Percentiles rank a stretch among this genome's conserved stretches.
These are phyloP conservation scores for Agrypnia vestita DNA, from an alignment of 1,140 invertebrate genomes.

Conservation along the genomic window DNA sequence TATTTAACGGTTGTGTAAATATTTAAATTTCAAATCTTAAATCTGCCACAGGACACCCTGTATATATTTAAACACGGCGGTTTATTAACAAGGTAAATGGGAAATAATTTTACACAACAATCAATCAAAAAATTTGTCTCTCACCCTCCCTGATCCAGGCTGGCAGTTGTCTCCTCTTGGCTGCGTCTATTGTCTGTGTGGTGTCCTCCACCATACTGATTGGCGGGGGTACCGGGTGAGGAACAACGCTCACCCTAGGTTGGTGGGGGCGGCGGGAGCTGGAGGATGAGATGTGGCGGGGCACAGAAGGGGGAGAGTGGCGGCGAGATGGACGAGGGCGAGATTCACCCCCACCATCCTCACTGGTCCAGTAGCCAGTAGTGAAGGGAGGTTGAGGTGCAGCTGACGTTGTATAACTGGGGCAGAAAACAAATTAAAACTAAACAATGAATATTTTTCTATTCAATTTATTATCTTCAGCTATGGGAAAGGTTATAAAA, in stretches of 20 bases:
- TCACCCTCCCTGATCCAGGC: constrained; percentile 94
- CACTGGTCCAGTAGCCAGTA: constrained; percentile 56
- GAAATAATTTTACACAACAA: constrained; percentile 24
- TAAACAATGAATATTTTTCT: too few species aligned
- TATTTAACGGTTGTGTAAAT: too few species aligned
- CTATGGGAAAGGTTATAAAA: too few species aligned
- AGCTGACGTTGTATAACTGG: not conserved
- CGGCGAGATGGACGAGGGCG: not conserved
- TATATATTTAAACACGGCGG: not conserved
- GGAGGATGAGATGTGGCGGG: constrained; percentile 6
- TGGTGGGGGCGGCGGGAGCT: constrained; percentile 35
- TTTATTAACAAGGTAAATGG: not conserved
- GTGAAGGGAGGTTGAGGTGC: not conserved
- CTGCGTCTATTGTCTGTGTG: constrained; percentile 81
- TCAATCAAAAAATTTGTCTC: constrained; percentile 24
- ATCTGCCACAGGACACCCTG: too few species aligned
- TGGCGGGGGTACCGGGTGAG: constrained; percentile 26
- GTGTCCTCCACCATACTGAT: constrained; percentile 42
- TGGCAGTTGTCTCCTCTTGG: constrained; percentile 91
- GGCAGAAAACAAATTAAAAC: too few species aligned
- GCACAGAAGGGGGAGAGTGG: not conserved
- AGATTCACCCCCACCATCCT: constrained; percentile 35
- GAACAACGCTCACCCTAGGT: constrained; percentile 19
- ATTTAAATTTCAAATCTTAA: too few species aligned
- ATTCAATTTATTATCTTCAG: too few species aligned